Evolutionary conservation across 2,888 invertebrate species (phyloP).

Genomic region (Troglohyphantes excavatus): DNA sequence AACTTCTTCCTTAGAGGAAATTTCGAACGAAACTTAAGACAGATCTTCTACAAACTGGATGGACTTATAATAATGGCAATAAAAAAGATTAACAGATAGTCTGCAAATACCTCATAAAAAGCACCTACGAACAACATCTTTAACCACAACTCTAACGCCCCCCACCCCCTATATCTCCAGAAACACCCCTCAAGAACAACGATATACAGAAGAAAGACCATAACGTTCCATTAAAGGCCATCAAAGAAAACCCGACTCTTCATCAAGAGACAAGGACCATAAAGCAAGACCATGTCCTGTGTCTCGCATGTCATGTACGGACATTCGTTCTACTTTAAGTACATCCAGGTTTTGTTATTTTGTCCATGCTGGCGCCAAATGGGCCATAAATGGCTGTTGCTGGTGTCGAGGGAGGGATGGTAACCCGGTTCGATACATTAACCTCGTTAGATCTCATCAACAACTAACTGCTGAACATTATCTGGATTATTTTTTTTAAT

Average conservation of each 20-base stretch:
- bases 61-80: too few species aligned
- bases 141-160: not conserved
- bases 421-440: not conserved
- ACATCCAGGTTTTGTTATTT: not conserved
- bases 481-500: too few species aligned
- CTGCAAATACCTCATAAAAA: too few species aligned
- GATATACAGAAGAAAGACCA: not conserved
- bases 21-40: too few species aligned
- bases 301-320: not conserved
- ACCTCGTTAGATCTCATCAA: too few species aligned
- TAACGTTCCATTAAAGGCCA: slow-evolving; percentile 52
- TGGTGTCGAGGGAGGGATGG: not conserved
- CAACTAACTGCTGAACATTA: too few species aligned
- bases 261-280: slow-evolving; percentile 48
- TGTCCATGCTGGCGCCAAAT: not conserved
- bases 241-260: slow-evolving; percentile 53
- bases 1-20: too few species aligned
- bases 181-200: not conserved
- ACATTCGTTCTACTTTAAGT: not conserved
- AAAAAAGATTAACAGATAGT: too few species aligned
- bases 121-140: not conserved
- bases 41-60: too few species aligned
- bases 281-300: not conserved
- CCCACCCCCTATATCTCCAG: not conserved
- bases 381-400: not conserved